phyloP scores from a whole-genome alignment of 2,888 invertebrate genomes.

The Drosophila demipolita region DNA sequence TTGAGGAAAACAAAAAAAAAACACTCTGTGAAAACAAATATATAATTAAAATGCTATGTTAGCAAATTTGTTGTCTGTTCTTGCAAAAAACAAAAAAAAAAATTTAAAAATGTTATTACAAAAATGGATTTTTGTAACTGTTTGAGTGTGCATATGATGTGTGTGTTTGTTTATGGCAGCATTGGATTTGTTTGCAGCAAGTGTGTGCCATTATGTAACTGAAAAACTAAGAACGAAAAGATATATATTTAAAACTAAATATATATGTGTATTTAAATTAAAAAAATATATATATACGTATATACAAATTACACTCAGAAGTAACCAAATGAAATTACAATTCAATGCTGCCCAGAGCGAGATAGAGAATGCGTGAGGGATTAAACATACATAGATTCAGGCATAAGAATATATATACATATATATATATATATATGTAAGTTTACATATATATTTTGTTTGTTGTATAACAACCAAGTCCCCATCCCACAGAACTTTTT shows the following conservation, averaged over 20 bases:
- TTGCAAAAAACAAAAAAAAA: conserved; percentile 44
- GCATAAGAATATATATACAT: conserved; percentile 17
- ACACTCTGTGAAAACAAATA: conserved; percentile 43
- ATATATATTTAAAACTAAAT: neutral
- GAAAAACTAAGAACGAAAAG: conserved; percentile 24
- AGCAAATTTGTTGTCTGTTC: conserved; percentile 75
- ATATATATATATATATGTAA: conserved; percentile 11
- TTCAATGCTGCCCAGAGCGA: conserved; percentile 49
- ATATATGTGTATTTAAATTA: conserved; percentile 7
- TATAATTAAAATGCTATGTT: conserved; percentile 63
- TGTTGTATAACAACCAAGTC: conserved; percentile 11
- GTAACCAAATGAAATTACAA: conserved; percentile 47
- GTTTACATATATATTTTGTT: conserved; percentile 11
- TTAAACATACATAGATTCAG: conserved; percentile 17
- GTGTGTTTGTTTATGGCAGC: conserved; percentile 34
- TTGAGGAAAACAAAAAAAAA: conserved; percentile 19
- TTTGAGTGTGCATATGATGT: conserved; percentile 19
- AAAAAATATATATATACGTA: conserved; percentile 12
- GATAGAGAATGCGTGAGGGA: neutral
- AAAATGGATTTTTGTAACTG: conserved; percentile 57
- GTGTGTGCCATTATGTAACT: conserved; percentile 56
- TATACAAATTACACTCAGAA: conserved; percentile 34
- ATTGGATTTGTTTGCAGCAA: conserved; percentile 41
- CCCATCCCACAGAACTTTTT: conserved; percentile 9
- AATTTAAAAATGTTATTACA: conserved; percentile 45